Base-by-base conservation (phyloP, 2,888 invertebrate genomes). In the Diachrysia chrysitis region DNA sequence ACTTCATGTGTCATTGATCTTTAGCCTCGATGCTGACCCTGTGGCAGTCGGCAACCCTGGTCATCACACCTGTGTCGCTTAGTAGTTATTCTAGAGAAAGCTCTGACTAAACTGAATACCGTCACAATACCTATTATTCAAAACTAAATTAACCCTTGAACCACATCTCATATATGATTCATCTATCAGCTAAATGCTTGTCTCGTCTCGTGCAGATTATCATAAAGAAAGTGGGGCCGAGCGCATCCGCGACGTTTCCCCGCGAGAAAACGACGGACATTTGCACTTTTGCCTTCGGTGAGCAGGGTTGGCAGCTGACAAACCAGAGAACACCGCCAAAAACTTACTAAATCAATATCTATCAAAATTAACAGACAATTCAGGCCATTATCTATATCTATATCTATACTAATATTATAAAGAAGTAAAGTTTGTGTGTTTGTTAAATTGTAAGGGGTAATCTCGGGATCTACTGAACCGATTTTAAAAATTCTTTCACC, bases 221-320 rank as follows among this genome's bases (percentile, higher is more conserved):
- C 90, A 90, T 92, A 91, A 88, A 90, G 92, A 92, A 93, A 93
- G 92, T 89, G 85, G 83, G 87, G 82, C 81, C 84, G 70, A 35
- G 77, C 75, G 73, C 79, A 76, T 71, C 76, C 76, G 76, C 63
- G 57, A 63, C 62, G 68, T 69, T 76, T 73, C 60, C 69, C 72
- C 56, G 59, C 71, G 68, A 78, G 84, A 82, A 82, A 83, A 79
- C 75, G 25, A 65, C 56, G 21, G 51, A 70, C 62, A 62, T 66
- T 68, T 77, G 79, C 82, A 84, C 86, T 85, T 79, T 83, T 85
- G 79, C 81, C 82, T 82, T 83, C 73, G 51, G 75, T 55, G 55
- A 55, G n/a, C 58, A 57, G 57, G 67, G 71, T 12, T 66, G 57
- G n/a, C 59, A 32, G 17, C 1, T 17, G 14, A 21, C 9, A 16